Evolutionary conservation across 2,113 vertebrate genomes (phyloP), one percentile per base, ranked within the genome.

Genomic region (Toxotes chatareus): DNA sequence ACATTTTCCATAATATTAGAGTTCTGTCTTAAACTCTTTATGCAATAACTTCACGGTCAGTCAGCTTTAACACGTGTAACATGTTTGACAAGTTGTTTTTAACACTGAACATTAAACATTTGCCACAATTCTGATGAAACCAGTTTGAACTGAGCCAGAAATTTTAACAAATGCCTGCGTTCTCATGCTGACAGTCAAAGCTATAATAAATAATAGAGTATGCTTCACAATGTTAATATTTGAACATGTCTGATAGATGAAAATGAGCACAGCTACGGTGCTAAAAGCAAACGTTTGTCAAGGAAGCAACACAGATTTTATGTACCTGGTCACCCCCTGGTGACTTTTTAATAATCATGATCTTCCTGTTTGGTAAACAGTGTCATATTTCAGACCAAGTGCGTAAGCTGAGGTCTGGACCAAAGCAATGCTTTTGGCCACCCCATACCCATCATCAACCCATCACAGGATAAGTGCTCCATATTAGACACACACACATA

Each of bases 401-500:
- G 69, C 71, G 77, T 67, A 73, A 71, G 79, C 57, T 68, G 73
- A 86, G 65, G 82, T 75, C 80, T 73, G 70, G 68, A 89, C 79
- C 85, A 61, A 67, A 79, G 79, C 77, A 86, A 71, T 56, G 74
- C 86, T 88, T 91, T 86, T 27, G 86, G 62, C 51, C 32, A 19
- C 23, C 59, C 47, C 47, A 63, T 46, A 56, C 47, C 78, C 80
- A 82, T 89, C 85, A 75, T 49, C 51, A 56, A 63, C 49, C 83
- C 78, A 84, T 90, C 83, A 76, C 36, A 62, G 59, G 68, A 79
- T 91, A 91, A 92, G 87, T 90, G 90, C 84, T 85, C 83, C 67
- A 60, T 67, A 89, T 79, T 73, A 68, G 32, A 63, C 67, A 42
- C 62, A 76, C 61, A 53, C 74, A 76, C 72, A 65, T 69, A 70